These are phyloP conservation scores for Ploceus nigricollis DNA, from an alignment of 2,113 vertebrate genomes.

Conservation along the genomic window DNA sequence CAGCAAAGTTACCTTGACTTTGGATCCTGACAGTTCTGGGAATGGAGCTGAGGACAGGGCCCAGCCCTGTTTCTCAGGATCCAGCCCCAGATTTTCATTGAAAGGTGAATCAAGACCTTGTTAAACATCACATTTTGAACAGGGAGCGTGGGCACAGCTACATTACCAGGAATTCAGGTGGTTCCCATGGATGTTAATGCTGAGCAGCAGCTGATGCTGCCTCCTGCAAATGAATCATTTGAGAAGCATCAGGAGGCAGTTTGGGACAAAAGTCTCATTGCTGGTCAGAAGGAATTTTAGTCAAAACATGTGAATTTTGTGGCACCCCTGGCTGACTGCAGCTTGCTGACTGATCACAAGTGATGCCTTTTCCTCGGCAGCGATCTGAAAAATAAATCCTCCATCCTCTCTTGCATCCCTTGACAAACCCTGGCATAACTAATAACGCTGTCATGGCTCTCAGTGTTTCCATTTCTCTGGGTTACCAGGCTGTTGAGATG, in stretches of 20 bases:
- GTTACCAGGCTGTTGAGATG: background rate
- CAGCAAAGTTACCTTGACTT: background rate
- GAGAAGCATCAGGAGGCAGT: background rate
- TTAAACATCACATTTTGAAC: background rate
- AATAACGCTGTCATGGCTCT: conserved; percentile 16
- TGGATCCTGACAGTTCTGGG: background rate
- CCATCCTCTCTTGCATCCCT: background rate
- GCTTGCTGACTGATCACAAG: background rate
- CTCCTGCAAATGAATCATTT: background rate
- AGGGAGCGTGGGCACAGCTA: background rate
- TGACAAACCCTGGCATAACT: conserved; percentile 10
- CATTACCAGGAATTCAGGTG: background rate
- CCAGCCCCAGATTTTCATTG: background rate
- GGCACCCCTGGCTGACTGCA: background rate
- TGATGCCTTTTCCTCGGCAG: background rate
- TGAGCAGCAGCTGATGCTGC: background rate
- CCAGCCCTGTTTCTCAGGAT: background rate
- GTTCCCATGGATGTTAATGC: background rate
- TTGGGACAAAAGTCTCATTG: background rate
- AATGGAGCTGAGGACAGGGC: background rate
- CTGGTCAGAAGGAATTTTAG: background rate
- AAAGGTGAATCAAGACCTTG: background rate
- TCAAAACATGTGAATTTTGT: background rate
- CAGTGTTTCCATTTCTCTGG: background rate
- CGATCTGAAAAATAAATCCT: background rate